Evolutionary conservation across 2,888 invertebrate species (phyloP).

Genomic region (Tupiocoris notatus): DNA sequence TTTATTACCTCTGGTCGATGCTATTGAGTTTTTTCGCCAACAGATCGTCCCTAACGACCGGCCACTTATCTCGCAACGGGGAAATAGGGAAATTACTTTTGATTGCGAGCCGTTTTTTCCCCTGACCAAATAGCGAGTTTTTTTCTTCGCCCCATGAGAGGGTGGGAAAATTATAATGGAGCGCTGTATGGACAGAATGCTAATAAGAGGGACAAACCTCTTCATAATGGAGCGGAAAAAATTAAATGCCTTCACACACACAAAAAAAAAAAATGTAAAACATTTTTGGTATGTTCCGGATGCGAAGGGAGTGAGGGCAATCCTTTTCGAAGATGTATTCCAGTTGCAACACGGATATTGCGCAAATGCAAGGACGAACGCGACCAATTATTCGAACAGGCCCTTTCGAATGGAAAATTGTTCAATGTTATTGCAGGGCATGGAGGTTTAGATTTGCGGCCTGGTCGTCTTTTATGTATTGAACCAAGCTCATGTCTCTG

Average conservation of each 20-base stretch:
- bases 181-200: neutral
- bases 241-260: no score
- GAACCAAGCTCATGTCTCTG: neutral
- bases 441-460: neutral
- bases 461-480: neutral
- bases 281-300: neutral
- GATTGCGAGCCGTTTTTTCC: constrained; percentile 4
- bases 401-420: constrained; percentile 17
- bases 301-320: neutral
- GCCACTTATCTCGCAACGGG: neutral
- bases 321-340: neutral
- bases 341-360: constrained; percentile 21
- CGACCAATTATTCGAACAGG: constrained; percentile 3
- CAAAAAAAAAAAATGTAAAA: constrained; percentile 2
- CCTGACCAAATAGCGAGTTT: neutral
- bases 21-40: neutral
- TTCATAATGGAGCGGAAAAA: neutral
- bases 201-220: neutral
- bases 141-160: neutral
- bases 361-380: constrained; percentile 32
- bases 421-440: constrained; percentile 30
- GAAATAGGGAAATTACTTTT: constrained; percentile 27
- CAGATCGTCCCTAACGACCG: neutral
- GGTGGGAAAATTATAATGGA: neutral
- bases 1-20: neutral